Conservation (phyloP, 2,113 vertebrate species). For the Lipophrys pholis region DNA sequence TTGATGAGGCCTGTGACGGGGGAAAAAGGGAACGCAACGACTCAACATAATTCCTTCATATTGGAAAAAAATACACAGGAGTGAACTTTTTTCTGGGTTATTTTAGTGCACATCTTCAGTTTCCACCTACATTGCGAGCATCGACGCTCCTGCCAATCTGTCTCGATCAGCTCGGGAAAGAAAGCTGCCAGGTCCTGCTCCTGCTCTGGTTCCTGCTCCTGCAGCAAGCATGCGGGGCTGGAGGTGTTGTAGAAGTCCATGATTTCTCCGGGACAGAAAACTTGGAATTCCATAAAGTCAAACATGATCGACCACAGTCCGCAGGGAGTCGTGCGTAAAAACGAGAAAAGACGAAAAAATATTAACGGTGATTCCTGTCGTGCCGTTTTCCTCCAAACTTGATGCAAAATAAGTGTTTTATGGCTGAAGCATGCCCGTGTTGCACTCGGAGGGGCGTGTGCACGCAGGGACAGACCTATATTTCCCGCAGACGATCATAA, state of each 20-base stretch:
- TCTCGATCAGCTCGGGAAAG: slow-evolving; percentile 92
- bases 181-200: slow-evolving; percentile 91
- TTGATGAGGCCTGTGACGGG: too few species aligned
- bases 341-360: too few species aligned
- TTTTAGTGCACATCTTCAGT: not conserved
- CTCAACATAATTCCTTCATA: too few species aligned
- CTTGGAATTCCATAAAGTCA: slow-evolving; percentile 94
- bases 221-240: slow-evolving; percentile 91
- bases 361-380: slow-evolving; percentile 2
- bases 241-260: slow-evolving; percentile 90
- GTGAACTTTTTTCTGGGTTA: too few species aligned
- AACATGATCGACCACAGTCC: slow-evolving; percentile 86
- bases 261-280: slow-evolving; percentile 90
- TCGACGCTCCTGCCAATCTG: slow-evolving; percentile 91
- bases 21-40: too few species aligned
- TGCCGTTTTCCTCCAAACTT: slow-evolving; percentile 79
- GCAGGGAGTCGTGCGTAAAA: slow-evolving; percentile 3
- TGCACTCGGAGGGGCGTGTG: slow-evolving; percentile 61
- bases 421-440: slow-evolving; percentile 79
- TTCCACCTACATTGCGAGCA: slow-evolving; percentile 90
- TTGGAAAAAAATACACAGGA: too few species aligned
- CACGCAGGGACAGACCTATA: slow-evolving; percentile 8
- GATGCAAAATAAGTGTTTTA: slow-evolving; percentile 89
- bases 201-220: slow-evolving; percentile 88
- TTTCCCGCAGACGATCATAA: slow-evolving; percentile 12